Conservation (phyloP, 2,797 vertebrate genomes). For the Perdix hodgsoniae region DNA sequence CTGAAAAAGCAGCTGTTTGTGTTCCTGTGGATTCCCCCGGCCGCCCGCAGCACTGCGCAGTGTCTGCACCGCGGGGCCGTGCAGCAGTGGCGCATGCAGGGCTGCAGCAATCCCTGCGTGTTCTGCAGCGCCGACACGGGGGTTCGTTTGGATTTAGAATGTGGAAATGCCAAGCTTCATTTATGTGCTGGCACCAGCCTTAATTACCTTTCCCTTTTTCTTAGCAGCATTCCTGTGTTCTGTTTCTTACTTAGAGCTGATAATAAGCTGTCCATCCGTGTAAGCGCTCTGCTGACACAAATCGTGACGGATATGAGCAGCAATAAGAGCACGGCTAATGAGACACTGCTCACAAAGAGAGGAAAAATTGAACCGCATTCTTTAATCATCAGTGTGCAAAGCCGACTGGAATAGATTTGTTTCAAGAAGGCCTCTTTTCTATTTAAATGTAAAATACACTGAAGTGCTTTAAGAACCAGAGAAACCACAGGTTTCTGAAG, state of each 20-base stretch:
- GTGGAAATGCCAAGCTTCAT: slow-evolving; percentile 35
- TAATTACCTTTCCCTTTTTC: slow-evolving; percentile 47
- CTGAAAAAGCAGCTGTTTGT: background rate
- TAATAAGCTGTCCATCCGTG: slow-evolving; percentile 44
- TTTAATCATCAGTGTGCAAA: slow-evolving; percentile 42
- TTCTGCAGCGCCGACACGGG: rapidly evolving
- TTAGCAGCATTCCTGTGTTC: background rate
- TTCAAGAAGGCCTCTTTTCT: slow-evolving; percentile 17
- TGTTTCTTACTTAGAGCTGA: slow-evolving; percentile 47
- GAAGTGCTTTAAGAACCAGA: background rate
- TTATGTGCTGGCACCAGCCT: slow-evolving; percentile 7
- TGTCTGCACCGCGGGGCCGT: too few species aligned
- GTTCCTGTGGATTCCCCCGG: background rate
- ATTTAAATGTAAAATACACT: slow-evolving; percentile 49
- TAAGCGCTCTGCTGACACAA: slow-evolving; percentile 48
- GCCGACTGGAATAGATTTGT: slow-evolving; percentile 29
- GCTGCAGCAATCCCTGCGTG: background rate
- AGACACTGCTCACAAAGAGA: slow-evolving; percentile 42
- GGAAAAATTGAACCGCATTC: background rate
- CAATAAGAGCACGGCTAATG: slow-evolving; percentile 53
- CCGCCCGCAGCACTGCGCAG: too few species aligned
- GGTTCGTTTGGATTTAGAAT: slow-evolving; percentile 15
- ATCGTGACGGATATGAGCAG: slow-evolving; percentile 66
- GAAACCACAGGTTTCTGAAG: background rate
- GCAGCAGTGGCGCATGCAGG: rapidly evolving